Evolutionary conservation across 1,140 invertebrate genomes (phyloP), one percentile per base, ranked within the genome.

Genomic region (Latrodectus geometricus): DNA sequence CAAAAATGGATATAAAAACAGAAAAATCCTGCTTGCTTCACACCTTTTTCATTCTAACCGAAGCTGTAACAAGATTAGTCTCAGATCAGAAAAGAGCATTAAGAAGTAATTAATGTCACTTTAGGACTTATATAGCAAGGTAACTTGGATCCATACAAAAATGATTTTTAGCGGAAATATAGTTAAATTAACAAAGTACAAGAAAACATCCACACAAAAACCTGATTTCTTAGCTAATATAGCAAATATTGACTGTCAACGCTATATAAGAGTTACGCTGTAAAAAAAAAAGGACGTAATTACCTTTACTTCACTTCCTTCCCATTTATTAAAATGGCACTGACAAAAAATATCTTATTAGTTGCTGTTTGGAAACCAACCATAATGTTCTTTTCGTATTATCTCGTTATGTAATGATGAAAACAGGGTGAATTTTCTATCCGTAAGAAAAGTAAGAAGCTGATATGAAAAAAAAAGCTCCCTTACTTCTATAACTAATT

Each of bases 291-390:
- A 35, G 5, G 35, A 77, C 70, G 35, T 20, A 70, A 78, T 86
- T 86, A 86, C 35, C 35, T 76, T 68, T 78, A 70, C 70, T 86
- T 65, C 21, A 73, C 20, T 78, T 86, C 70, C 68, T 72, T 11
- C 61, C n/a, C 66, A 77, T 74, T 86, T 86, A 72, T 86, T 20
- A 72, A 77, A 86, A 86, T 77, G 83, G 68, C 83, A 78, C 48
- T 84, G 83, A 78, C 83, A 78, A 86, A 86, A 69, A 61, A 86
- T 77, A 86, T 52, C 9, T 73, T 78, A 86, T 86, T 86, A 86
- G 83, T n/a, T 50, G 17, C 17, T 78, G 74, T 78, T 78, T 76
- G 65, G 35, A 68, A 35, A 20, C 69, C 54, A 15, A 52, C 69
- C 72, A n/a, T 86, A 86, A 86, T 78, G 83, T 61, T 86, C 83